Base-by-base conservation (phyloP, 1,140 invertebrate genomes). In the Drosophila parabipectinata region DNA sequence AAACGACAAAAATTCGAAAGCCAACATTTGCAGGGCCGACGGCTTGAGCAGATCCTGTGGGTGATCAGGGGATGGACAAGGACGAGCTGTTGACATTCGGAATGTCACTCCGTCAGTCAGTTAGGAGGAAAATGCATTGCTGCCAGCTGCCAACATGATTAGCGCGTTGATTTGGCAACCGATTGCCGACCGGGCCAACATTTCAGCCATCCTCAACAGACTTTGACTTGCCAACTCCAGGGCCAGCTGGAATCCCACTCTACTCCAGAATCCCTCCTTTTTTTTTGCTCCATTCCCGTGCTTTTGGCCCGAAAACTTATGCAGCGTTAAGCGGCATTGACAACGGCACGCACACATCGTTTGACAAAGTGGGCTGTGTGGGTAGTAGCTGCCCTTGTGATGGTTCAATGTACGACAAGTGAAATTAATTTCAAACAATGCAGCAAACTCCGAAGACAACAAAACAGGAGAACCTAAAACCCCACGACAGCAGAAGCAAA, bases 341-440 rank as follows among this genome's bases (percentile, higher is more conserved):
- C 79, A 82, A 75, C 71, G 60, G 76, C 80, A 82, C 79, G 79
- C 79, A 82, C 77, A 71, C 67, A 50, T 71, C 67, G 44, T 67
- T 34, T 34, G 21, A 10, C 26, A 34, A 32, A 18, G 10, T 30
- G 51, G 26, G 28, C 28, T 4, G 7, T 18, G 4, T 5, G 50
- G 21, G 10, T 18, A 15, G 24, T 5, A 4, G 12, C 28, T 10
- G 28, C 71, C 71, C 67, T 41, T 54, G 50, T 69, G 61, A 67
- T 51, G 75, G 55, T 77, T 62, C 71, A 63, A 62, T 76, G 73
- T 76, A 75, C 82, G 82, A 81, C 82, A 85, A 87, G 74, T 78
- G 78, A 88, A 87, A 87, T 88, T 87, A 87, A 87, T 87, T 87
- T 87, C 82, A 82, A 87, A 87, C 83, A 87, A 87, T 87, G 78